Conservation (phyloP, 2,113 vertebrate genomes). For the Okapia johnstoni region DNA sequence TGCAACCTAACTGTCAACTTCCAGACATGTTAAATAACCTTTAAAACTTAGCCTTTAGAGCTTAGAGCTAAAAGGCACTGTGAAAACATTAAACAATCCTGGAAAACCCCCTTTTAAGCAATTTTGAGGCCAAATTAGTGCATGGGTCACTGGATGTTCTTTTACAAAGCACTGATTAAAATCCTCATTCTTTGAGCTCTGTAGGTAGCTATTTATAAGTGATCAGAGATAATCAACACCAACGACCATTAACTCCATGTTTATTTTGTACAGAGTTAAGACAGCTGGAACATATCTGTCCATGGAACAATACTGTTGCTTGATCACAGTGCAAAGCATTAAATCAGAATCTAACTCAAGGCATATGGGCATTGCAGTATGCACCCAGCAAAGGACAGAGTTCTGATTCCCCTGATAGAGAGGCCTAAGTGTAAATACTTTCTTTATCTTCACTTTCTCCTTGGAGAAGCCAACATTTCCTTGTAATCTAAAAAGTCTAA, state of each 20-base stretch:
- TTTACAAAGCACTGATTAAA: conserved; percentile 6
- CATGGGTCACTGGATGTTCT: neutral
- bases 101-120: neutral
- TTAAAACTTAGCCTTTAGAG: neutral
- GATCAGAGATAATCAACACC: neutral
- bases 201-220: neutral
- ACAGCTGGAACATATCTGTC: neutral
- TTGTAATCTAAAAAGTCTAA: conserved; percentile 10
- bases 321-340: neutral
- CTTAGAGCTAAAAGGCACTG: neutral
- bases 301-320: neutral
- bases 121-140: neutral
- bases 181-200: neutral
- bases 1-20: neutral
- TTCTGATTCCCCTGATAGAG: conserved; percentile 11
- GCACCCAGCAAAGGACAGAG: conserved; percentile 24
- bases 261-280: neutral
- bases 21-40: neutral
- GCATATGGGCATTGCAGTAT: neutral
- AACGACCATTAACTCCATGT: neutral
- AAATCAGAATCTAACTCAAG: neutral
- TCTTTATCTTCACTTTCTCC: conserved; percentile 65
- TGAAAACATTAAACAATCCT: neutral
- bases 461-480: neutral
- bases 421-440: neutral